Percentiles rank a stretch among this genome's conserved stretches.
Evolutionary conservation across 2,113 vertebrate genomes (phyloP).

Genomic region (Himantopus leucocephalus): DNA sequence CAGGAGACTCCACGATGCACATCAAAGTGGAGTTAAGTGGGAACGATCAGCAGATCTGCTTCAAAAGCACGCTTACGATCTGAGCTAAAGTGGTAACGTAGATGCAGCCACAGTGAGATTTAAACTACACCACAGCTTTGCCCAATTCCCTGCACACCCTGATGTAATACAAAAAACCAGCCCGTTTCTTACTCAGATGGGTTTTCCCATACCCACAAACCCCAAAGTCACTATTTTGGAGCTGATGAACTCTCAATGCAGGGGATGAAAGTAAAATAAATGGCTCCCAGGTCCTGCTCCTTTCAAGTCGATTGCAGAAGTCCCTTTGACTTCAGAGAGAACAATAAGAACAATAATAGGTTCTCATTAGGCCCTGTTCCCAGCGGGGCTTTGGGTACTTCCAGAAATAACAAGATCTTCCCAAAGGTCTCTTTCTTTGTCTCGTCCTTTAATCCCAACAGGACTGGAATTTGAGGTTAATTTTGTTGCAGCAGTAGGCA

Average conservation of each 20-base stretch:
- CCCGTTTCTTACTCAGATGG: neutral
- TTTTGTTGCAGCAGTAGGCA: conserved; percentile 32
- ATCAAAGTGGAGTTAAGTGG: accelerated
- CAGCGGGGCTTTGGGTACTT: conserved; percentile 62
- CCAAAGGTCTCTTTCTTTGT: conserved; percentile 63
- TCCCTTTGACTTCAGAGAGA: conserved; percentile 51
- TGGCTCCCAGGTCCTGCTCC: conserved; percentile 47
- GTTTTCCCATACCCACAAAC: neutral
- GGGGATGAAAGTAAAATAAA: conserved; percentile 50
- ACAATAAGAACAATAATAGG: conserved; percentile 58
- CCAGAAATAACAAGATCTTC: conserved; percentile 68
- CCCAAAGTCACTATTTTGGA: neutral
- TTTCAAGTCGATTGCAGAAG: conserved; percentile 60
- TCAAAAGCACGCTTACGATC: neutral
- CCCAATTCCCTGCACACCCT: neutral
- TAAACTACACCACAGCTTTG: neutral
- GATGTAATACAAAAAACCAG: neutral
- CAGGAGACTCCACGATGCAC: neutral
- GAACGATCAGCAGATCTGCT: neutral
- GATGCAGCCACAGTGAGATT: neutral
- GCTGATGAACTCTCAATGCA: neutral
- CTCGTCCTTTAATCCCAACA: conserved; percentile 50
- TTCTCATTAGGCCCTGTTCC: conserved; percentile 58
- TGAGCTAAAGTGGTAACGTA: neutral
- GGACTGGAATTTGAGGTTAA: conserved; percentile 51